Base-by-base conservation (phyloP, 2,113 vertebrate genomes). In the Hippocampus abdominalis region DNA sequence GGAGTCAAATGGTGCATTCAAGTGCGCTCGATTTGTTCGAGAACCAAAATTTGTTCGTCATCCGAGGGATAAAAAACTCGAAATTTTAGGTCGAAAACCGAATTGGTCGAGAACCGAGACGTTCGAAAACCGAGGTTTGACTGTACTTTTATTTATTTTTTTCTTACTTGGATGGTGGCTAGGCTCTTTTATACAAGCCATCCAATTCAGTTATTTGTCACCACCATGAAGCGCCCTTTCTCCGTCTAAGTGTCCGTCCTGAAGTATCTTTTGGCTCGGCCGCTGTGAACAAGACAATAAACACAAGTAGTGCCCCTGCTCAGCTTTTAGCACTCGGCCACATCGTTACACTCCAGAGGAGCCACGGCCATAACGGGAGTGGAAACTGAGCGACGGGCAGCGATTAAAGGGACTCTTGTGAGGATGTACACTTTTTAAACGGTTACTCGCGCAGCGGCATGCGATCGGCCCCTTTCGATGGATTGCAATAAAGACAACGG, bases 361-460 rank as follows among this genome's bases (percentile, higher is more conserved):
- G 75, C 44, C 76, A 88, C 70, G 49, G 77, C 91, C 91, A 87
- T 92, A 92, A 92, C 78, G 73, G 91, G 90, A 92, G 90, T 92
- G 91, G 92, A 92, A 92, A 92, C 84, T 84, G 81, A 78, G 80
- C 73, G 81, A 87, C 84, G 89, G 77, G 78, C 87, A 77, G 42
- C n/a, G 63, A 46, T 46, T 25, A 7, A 25, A 46, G 39, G 61
- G 42, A 46, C 40, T 64, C 63, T 44, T 20, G 63, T 48, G 63
- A 44, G 63, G 42, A 63, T 54, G 25, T 29, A 69, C 8, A 61
- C 69, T 59, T 64, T 27, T 59, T 57, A 54, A 61, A 36, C 10
- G 25, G 54, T 68, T 74, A 77, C 80, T 85, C 84, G 80, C 80
- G 77, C 70, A 80, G 32, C 76, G 77, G 70, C 83, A 84, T 83